Base-by-base conservation (phyloP, 2,113 vertebrate genomes). In the Etheostoma spectabile region DNA sequence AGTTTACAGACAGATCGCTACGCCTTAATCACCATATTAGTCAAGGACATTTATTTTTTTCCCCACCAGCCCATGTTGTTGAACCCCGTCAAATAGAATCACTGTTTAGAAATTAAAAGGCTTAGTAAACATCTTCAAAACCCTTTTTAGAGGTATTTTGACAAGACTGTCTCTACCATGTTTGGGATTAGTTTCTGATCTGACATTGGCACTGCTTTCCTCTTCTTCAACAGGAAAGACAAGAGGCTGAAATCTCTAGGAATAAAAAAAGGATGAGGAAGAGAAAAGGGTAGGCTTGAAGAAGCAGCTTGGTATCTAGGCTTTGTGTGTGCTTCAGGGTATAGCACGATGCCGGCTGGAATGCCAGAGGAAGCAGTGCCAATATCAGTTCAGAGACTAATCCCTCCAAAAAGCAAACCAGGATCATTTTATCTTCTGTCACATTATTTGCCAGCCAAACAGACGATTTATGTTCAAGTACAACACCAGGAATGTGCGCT, bases 1-100 rank as follows among this genome's bases (percentile, higher is more conserved):
- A 68, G 85, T 70, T 87, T 90, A 67, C 15, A 52, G 69, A 74
- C 19, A 65, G 80, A 88, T 57, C 30, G 30, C 66, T 73, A 71
- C 38, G 56, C 33, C 19, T 61, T 79, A 87, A 87, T 73, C 77
- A 66, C 68, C 19, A 7, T 1, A 24, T 14, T 4, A 45, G 16
- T 51, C 8, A 0, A 75, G 46, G 27, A 19, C 22, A 22, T 66
- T 14, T 22, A 10, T 24, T 56, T 68, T 38, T 38, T 38, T 38
- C 0, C 0, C 8, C 16, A 61, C 14, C 16, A 67, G 19, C 42
- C 14, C 8, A 22, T 6, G 49, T 33, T 6, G 13, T 8, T 19
- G 13, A 66, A 45, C 14, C 38, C 49, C 8, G 6, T 57, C 15
- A 76, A 48, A 48, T 16, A 11, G 53, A 76, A 55, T 21, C 6